Conservation (phyloP, 2,113 vertebrate genomes). For the Odocoileus virginianus region DNA sequence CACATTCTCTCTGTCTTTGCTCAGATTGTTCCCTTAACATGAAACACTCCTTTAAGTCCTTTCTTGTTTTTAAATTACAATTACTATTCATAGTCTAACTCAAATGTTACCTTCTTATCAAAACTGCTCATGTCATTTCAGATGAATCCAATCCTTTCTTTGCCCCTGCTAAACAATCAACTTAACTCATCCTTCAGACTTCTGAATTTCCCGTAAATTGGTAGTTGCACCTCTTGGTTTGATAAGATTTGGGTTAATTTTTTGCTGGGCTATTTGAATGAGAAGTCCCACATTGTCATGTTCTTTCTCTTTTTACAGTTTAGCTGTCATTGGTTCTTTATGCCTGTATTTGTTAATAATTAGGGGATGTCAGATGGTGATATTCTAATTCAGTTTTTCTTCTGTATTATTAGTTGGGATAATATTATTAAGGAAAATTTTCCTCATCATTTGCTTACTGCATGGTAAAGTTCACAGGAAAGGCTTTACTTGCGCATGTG, state of each 20-base stretch:
- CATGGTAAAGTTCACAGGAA: not conserved
- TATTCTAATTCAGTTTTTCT: not conserved
- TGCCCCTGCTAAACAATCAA: not conserved
- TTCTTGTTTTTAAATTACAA: not conserved
- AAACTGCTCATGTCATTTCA: not conserved
- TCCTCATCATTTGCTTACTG: not conserved
- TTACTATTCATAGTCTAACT: not conserved
- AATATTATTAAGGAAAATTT: not conserved
- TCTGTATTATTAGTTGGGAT: not conserved
- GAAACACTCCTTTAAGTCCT: not conserved
- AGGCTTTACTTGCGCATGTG: not conserved
- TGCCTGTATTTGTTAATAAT: not conserved
- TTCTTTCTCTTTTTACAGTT: not conserved
- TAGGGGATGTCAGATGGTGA: not conserved
- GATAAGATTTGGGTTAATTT: not conserved
- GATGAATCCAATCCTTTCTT: not conserved
- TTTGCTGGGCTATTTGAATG: not conserved
- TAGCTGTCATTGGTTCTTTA: not conserved
- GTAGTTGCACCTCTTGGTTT: not conserved
- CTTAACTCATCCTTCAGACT: not conserved
- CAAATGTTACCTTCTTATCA: not conserved
- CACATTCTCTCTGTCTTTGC: not conserved
- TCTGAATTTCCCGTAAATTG: not conserved
- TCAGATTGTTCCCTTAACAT: not conserved
- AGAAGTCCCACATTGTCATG: not conserved